Evolutionary conservation across 2,888 invertebrate genomes (phyloP), one percentile per base, ranked within the genome.

Genomic region (Auanema sp.): DNA sequence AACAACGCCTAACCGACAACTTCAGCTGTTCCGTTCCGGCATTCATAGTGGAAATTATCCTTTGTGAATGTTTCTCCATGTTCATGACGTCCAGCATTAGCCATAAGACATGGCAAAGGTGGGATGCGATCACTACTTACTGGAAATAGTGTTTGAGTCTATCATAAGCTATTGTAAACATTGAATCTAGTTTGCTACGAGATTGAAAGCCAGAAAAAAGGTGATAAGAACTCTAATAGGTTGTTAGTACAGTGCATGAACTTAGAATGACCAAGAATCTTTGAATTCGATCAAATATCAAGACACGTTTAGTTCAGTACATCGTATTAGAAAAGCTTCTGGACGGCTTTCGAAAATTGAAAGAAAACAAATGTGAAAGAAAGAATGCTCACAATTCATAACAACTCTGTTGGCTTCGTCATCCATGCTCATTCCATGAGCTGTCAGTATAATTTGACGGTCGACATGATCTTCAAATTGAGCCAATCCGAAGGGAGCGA

Each of bases 1-100:
- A 18, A 18, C 4, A 47, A 47, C 3, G 16, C 47, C 75, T 61
- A 47, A 81, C 81, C 81, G 25, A 81, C 78, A 33, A 81, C 81
- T 62, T 81, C 81, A 16, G 81, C 79, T 1, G 81, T 81, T 12
- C 81, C 81, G 65, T 81, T 81, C 59, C 72, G 76, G 64, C 81
- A 81, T 23, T 67, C 70, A 64, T 81, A 81, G 63, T 81, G 81
- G 71, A 81, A 81, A 62, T 79, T 80, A 58, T 79, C 76, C 65
- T 79, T 80, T 42, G 78, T 76, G 69, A 81, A 81, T 1, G 81
- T 81, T 53, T 77, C 72, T 16, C 81, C 81, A 64, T 81, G 81
- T 51, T 80, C 78, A 57, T 78, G 79, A 1, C 73, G 77, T 11
- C 81, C 81, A 1, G 76, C 74, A 21, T 78, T 76, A 23, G 74